Evolutionary conservation across 2,888 invertebrate genomes (phyloP), one percentile per base, ranked within the genome.

Genomic region (Gymnoscelis rufifasciata): DNA sequence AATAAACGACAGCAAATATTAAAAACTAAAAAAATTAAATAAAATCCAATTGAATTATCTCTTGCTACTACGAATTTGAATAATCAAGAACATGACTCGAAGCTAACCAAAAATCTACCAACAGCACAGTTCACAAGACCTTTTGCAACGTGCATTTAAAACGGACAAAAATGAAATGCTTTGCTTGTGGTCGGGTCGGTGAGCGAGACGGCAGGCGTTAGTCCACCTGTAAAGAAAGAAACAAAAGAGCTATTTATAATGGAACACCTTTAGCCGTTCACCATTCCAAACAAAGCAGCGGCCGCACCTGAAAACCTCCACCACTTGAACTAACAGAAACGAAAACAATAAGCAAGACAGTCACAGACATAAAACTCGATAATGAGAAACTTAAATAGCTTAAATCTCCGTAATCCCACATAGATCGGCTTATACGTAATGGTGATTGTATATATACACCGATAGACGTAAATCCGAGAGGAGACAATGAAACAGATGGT

Each of bases 161-260:
- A 58, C 43, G 27, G 49, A 56, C 50, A 52, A 42, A 39, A 57
- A 58, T 36, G 39, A 31, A 43, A 63, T 63, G 53, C 63, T 53
- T 64, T 63, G 53, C 63, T 53, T 42, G 60, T 47, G 55, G 52
- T 54, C 57, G 50, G 56, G 59, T 44, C 50, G 59, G 51, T 38
- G 67, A 75, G 70, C 61, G 71, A 70, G 73, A 73, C 62, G 58
- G 66, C 67, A 50, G 38, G 4, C 61, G 59, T 53, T 65, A 62
- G 62, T 62, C 70, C 68, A 86, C 81, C 87, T 88, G 87, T 49
- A 88, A 87, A 82, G 79, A 86, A 61, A 86, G 83, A 87, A 82
- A 87, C 74, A 81, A 68, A 75, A 78, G 66, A 71, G 61, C 50
- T 61, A 66, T 68, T 77, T 83, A 81, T 83, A 65, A 68, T 60